Conservation (phyloP, 1,140 invertebrate genomes). For the Elymnias hypermnestra region DNA sequence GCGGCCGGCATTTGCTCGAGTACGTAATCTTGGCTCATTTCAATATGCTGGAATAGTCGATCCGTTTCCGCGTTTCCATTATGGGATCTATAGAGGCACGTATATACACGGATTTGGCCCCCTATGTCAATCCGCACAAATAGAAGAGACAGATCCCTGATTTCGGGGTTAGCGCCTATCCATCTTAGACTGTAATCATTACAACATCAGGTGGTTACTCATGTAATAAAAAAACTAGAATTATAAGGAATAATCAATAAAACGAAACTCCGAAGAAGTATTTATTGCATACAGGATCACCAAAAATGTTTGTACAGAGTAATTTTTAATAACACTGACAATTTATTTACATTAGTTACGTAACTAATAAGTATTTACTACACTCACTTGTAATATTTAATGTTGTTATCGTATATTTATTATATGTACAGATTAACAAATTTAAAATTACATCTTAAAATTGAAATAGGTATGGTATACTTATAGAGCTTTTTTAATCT, state of each 20-base stretch:
- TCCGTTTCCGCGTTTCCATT: too few relatives aligned
- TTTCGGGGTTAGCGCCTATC: too few relatives aligned
- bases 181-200: too few relatives aligned
- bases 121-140: too few relatives aligned
- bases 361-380: slow-evolving; percentile 36
- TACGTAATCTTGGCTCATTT: too few relatives aligned
- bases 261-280: slow-evolving; percentile 38
- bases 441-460: slow-evolving; percentile 38
- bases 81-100: too few relatives aligned
- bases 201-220: too few relatives aligned
- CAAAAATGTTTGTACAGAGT: slow-evolving; percentile 68
- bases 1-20: too few relatives aligned
- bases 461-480: slow-evolving; percentile 53
- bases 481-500: slow-evolving; percentile 24
- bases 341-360: slow-evolving; percentile 52
- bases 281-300: slow-evolving; percentile 73
- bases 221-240: too few relatives aligned
- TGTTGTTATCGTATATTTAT: slow-evolving; percentile 27
- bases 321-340: slow-evolving; percentile 64
- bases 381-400: slow-evolving; percentile 9
- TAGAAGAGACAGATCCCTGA: too few relatives aligned
- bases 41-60: too few relatives aligned
- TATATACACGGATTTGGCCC: too few relatives aligned
- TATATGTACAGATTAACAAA: slow-evolving; percentile 58
- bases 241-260: slow-evolving; percentile 18